Conservation (phyloP, 2,888 invertebrate species). For the Drosophila mulleri region DNA sequence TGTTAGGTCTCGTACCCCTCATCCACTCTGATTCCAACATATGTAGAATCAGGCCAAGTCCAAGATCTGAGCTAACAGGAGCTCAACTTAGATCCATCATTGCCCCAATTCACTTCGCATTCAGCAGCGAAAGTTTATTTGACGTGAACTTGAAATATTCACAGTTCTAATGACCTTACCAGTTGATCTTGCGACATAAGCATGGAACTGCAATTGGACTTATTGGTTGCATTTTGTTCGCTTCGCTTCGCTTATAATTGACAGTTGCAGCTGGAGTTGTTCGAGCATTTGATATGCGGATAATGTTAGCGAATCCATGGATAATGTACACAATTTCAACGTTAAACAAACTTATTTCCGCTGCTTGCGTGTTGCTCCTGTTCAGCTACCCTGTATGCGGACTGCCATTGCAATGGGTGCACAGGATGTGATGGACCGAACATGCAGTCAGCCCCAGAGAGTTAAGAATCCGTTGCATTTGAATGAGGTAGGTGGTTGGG, state of each 20-base stretch:
- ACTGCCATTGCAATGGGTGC: not conserved
- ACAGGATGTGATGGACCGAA: not conserved
- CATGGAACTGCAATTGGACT: not conserved
- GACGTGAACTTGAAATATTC: not conserved
- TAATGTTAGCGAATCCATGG: slow-evolving; percentile 44
- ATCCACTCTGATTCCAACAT: too few species aligned
- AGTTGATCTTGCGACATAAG: not conserved
- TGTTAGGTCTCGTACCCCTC: too few species aligned
- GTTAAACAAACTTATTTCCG: slow-evolving; percentile 64
- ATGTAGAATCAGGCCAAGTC: too few species aligned
- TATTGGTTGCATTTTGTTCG: not conserved
- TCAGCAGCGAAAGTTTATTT: not conserved
- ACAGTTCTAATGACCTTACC: not conserved
- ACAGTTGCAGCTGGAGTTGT: slow-evolving; percentile 31
- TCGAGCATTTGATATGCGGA: slow-evolving; percentile 38
- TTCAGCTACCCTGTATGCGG: not conserved
- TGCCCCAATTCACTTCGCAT: not conserved
- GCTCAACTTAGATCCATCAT: not conserved
- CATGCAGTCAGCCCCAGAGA: too few species aligned
- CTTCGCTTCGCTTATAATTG: slow-evolving; percentile 28
- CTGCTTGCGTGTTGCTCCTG: slow-evolving; percentile 24
- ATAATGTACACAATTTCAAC: slow-evolving; percentile 57
- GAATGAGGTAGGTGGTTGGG: too few species aligned
- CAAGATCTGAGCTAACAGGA: too few species aligned
- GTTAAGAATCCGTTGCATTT: too few species aligned